phyloP scores from a whole-genome alignment of 1,140 invertebrate genomes.

The Papilio xuthus region DNA sequence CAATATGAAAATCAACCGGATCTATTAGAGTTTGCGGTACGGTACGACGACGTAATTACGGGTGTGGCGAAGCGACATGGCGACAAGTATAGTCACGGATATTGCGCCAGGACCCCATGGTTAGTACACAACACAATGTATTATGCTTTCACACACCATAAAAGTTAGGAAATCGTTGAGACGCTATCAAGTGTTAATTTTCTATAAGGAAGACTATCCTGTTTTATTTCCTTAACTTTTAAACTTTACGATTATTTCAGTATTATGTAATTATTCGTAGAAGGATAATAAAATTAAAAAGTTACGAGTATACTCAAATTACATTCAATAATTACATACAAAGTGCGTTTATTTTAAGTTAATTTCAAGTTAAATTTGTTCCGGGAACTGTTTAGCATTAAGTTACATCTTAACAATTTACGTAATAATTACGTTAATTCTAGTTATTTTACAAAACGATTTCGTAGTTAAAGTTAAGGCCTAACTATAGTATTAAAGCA shows the following conservation, averaged over 20 bases:
- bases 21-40: not conserved
- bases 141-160: constrained; percentile 27
- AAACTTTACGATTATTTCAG: not conserved
- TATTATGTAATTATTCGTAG: not conserved
- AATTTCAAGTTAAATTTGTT: not conserved
- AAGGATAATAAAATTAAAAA: not conserved
- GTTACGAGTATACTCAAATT: not conserved
- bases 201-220: not conserved
- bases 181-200: not conserved
- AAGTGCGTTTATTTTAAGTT: not conserved
- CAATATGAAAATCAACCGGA: constrained; percentile 12
- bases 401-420: not conserved
- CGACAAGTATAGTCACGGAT: constrained; percentile 43
- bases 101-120: constrained; percentile 55
- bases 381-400: not conserved
- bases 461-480: constrained; percentile 40
- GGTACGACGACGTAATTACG: constrained; percentile 13
- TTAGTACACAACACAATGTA: constrained; percentile 40
- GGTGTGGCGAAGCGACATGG: not conserved
- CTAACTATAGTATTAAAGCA: constrained; percentile 48
- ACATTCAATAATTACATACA: not conserved
- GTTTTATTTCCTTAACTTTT: not conserved
- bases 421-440: not conserved
- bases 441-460: not conserved
- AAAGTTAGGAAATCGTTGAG: not conserved